Evolutionary conservation across 2,113 vertebrate genomes (phyloP).

Genomic region (Blennius ocellaris): DNA sequence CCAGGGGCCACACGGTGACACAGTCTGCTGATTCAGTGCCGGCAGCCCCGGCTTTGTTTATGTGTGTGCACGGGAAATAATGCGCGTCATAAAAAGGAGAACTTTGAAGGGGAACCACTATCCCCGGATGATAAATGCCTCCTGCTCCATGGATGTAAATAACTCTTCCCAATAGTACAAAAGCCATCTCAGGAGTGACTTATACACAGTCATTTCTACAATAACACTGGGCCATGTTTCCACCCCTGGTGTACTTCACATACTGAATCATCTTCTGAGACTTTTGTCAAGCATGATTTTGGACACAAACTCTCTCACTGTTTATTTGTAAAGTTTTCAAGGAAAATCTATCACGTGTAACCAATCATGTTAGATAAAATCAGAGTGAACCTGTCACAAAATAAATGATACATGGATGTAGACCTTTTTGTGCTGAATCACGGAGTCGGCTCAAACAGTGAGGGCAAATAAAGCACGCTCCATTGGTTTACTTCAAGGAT

Average conservation of each 20-base stretch:
- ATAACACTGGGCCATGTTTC: conserved; percentile 71
- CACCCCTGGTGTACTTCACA: conserved; percentile 55
- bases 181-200: conserved; percentile 75
- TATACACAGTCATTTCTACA: conserved; percentile 74
- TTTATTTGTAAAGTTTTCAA: conserved; percentile 13
- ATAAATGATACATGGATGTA: neutral
- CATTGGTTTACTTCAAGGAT: conserved; percentile 57
- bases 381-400: conserved; percentile 4
- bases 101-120: conserved; percentile 86
- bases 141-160: conserved; percentile 79
- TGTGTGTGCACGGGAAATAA: conserved; percentile 89
- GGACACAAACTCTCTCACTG: conserved; percentile 6
- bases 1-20: conserved; percentile 87
- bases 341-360: conserved; percentile 1
- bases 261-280: conserved; percentile 54
- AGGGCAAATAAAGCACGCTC: conserved; percentile 26
- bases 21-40: conserved; percentile 88
- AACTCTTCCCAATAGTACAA: conserved; percentile 77
- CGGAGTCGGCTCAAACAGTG: neutral
- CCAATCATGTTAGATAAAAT: neutral
- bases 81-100: conserved; percentile 86
- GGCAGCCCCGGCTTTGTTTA: conserved; percentile 87
- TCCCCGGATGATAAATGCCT: conserved; percentile 81
- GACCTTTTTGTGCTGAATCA: conserved; percentile 25
- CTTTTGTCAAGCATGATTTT: conserved; percentile 13